Evolutionary conservation across 1,140 invertebrate species (phyloP), one percentile per base, ranked within the genome.

Genomic region (Brachionus angularis): DNA sequence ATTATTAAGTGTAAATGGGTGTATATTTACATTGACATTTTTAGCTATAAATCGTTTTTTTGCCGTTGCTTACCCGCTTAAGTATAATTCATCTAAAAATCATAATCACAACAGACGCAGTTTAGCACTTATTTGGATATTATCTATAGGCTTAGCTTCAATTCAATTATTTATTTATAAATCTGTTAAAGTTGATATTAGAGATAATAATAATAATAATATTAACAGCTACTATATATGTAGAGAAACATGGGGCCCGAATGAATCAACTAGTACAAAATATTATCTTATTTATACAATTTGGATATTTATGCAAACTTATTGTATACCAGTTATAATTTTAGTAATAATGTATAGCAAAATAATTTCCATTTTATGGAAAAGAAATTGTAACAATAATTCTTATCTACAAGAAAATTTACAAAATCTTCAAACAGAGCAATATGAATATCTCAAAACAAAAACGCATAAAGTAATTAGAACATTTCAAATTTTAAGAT

Each of bases 241-340:
- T 33, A 58, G 53, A 5, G 53, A 58, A 39, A 58, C 39, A 12
- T 58, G 53, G 53, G 53, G 39, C 39, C 39, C 53, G 7, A 58
- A 58, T 39, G 36, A 39, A 14, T 21, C 33, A 23, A 58, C 53
- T 4, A 58, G 53, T 14, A 34, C 53, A 8, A 58, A 58, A 39
- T 58, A 58, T 25, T 46, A 64, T 18, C 47, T 64, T 12, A 34
- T 23, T 10, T 64, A 64, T 31, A 64, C 39, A 31, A 64, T 64
- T 47, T 64, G 39, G 39, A 46, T 64, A 46, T 64, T 64, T 64
- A 21, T 64, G 8, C 44, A 47, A 31, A 64, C 61, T 18, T 64
- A 34, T 64, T 31, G 46, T 4, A 44, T 64, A 64, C 61, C 61
- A 31, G 39, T 64, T 39, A 64, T 64, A 46, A 64, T 64, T 64